phyloP scores from a whole-genome alignment of 2,888 invertebrate species.

The Euzophera pinguis region DNA sequence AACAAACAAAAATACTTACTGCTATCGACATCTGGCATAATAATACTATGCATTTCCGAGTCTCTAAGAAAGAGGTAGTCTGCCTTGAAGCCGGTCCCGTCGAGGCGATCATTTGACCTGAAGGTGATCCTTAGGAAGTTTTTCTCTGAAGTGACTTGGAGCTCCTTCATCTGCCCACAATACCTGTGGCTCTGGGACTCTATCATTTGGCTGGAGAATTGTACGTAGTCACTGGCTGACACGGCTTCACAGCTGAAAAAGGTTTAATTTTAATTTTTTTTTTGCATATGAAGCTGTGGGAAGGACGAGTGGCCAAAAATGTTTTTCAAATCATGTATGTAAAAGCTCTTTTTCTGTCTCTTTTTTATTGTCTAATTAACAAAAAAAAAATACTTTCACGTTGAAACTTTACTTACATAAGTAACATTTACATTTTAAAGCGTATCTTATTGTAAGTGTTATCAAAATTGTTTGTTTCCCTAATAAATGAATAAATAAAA shows the following conservation, averaged over 20 bases:
- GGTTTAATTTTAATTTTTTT: no score
- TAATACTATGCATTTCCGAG: slow-evolving; percentile 77
- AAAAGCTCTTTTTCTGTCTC: no score
- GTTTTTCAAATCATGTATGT: no score
- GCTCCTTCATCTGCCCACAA: slow-evolving; percentile 90
- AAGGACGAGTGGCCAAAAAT: no score
- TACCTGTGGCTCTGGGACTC: slow-evolving; percentile 89
- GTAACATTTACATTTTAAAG: no score
- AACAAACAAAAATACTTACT: slow-evolving; percentile 31
- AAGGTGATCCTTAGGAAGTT: slow-evolving; percentile 96
- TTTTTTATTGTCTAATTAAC: no score
- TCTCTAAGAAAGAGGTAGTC: slow-evolving; percentile 91
- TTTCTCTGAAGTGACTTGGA: slow-evolving; percentile 90
- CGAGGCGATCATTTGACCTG: slow-evolving; percentile 94
- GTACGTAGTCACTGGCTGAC: slow-evolving; percentile 96
- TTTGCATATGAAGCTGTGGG: no score
- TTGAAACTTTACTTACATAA: no score
- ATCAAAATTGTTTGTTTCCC: no score
- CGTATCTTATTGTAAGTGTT: no score
- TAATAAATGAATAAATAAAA: no score
- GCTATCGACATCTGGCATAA: slow-evolving; percentile 50
- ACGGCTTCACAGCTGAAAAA: slow-evolving; percentile 89
- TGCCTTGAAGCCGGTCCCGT: slow-evolving; percentile 96
- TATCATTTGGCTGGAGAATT: slow-evolving; percentile 95
- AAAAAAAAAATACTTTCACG: no score